A percentile compares a stretch with the other conserved stretches of the same genome.
These are phyloP conservation scores for Strigops habroptila DNA, from an alignment of 2,113 vertebrate genomes.

Conservation along the genomic window DNA sequence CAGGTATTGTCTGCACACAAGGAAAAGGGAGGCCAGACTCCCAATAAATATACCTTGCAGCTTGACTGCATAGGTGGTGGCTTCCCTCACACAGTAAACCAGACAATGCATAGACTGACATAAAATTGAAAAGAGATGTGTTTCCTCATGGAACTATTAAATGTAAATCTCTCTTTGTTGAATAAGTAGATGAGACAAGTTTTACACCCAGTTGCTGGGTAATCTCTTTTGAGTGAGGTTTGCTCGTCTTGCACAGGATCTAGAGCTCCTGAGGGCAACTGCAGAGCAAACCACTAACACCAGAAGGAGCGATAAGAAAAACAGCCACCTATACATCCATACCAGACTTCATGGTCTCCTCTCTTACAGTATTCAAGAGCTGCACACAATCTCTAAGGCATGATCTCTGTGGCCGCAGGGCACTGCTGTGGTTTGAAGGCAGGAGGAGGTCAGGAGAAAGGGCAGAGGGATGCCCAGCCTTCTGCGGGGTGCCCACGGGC, in stretches of 20 bases:
- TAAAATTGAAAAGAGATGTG: neutral
- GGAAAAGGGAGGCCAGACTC: neutral
- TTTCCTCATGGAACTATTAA: neutral
- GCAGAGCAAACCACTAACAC: neutral
- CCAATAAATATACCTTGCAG: neutral
- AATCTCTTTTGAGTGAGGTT: neutral
- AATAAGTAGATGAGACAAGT: neutral
- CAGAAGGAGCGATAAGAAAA: neutral
- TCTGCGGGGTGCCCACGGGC: neutral
- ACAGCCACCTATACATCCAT: neutral
- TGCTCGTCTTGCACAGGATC: neutral
- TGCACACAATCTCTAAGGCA: fast-evolving
- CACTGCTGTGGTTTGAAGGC: fast-evolving
- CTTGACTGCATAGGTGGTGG: neutral
- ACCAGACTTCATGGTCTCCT: fast-evolving
- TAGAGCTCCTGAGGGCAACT: neutral
- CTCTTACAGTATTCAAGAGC: fast-evolving
- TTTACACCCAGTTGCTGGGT: neutral
- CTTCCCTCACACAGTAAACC: neutral
- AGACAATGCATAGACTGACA: neutral
- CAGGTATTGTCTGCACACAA: neutral
- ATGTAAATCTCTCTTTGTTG: neutral
- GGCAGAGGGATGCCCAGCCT: neutral
- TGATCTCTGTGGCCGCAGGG: fast-evolving
- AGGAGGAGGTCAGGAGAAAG: fast-evolving